Conservation (phyloP, 2,113 vertebrate species). For the Serilophus lunatus region DNA sequence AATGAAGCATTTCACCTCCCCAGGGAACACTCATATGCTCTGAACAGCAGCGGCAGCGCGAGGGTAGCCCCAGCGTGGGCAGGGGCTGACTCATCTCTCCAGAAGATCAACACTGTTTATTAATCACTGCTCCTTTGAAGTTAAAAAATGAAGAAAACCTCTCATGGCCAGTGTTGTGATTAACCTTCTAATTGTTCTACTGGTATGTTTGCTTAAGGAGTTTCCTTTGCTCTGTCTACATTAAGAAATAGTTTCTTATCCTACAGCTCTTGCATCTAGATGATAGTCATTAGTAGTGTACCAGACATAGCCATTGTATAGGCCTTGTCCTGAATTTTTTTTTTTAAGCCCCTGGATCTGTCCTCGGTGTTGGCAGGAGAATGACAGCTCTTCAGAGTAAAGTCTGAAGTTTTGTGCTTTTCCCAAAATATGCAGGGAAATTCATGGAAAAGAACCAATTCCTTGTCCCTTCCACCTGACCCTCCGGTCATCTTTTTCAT, state of each 20-base stretch:
- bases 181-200: slow-evolving; percentile 65
- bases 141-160: slow-evolving; percentile 55
- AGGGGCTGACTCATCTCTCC: slow-evolving; percentile 51
- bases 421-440: neutral
- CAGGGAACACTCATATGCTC: neutral
- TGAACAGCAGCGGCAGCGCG: slow-evolving; percentile 8
- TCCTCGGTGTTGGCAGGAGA: neutral
- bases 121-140: slow-evolving; percentile 64
- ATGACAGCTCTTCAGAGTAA: neutral
- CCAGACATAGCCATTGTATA: slow-evolving; percentile 20
- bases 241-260: slow-evolving; percentile 60
- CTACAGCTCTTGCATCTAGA: slow-evolving; percentile 45
- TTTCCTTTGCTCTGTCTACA: slow-evolving; percentile 56
- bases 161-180: slow-evolving; percentile 20
- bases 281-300: slow-evolving; percentile 60
- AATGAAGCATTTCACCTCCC: neutral
- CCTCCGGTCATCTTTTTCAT: neutral
- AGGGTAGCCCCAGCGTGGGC: slow-evolving; percentile 34
- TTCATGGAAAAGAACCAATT: neutral
- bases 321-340: neutral
- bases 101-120: slow-evolving; percentile 58
- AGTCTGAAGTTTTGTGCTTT: neutral
- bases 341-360: neutral
- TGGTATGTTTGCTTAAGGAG: slow-evolving; percentile 66
- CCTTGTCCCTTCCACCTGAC: neutral